These are phyloP conservation scores for Drosophila tsacasi DNA, from an alignment of 1,140 invertebrate genomes.

Conservation along the genomic window DNA sequence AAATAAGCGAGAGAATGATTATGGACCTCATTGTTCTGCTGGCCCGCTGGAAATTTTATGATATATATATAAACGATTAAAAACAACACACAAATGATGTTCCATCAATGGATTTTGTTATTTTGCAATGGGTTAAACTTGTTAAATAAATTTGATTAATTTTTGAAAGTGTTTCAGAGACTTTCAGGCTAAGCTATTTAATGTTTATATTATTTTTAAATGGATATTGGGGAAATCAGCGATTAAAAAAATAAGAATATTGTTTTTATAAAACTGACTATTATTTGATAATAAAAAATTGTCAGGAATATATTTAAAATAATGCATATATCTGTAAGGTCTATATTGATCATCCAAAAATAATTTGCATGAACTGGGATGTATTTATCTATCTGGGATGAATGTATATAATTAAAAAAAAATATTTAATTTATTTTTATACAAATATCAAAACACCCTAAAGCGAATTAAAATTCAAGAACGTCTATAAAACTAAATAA, in stretches of 20 bases:
- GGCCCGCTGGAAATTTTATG: constrained; percentile 2
- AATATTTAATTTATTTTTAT: neutral
- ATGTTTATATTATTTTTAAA: neutral
- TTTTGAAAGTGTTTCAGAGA: neutral
- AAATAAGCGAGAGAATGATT: constrained; percentile 13
- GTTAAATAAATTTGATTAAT: neutral
- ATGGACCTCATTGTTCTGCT: constrained; percentile 10
- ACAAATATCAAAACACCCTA: neutral
- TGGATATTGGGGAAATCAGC: too few relatives aligned
- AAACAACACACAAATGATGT: neutral
- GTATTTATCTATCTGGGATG: neutral
- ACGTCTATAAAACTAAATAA: constrained; percentile 39
- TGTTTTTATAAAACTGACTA: too few relatives aligned
- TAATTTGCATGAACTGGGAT: too few relatives aligned
- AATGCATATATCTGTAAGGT: neutral
- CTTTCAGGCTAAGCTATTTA: neutral
- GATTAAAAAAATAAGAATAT: too few relatives aligned
- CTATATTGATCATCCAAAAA: neutral
- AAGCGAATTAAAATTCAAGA: constrained; percentile 5
- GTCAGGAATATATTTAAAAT: neutral
- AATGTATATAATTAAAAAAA: neutral
- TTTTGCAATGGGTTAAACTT: neutral
- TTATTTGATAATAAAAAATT: too few relatives aligned
- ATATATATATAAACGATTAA: constrained; percentile 23
- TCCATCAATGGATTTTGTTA: neutral